phyloP scores from a whole-genome alignment of 1,140 invertebrate genomes.

The Drosophila sp. region DNA sequence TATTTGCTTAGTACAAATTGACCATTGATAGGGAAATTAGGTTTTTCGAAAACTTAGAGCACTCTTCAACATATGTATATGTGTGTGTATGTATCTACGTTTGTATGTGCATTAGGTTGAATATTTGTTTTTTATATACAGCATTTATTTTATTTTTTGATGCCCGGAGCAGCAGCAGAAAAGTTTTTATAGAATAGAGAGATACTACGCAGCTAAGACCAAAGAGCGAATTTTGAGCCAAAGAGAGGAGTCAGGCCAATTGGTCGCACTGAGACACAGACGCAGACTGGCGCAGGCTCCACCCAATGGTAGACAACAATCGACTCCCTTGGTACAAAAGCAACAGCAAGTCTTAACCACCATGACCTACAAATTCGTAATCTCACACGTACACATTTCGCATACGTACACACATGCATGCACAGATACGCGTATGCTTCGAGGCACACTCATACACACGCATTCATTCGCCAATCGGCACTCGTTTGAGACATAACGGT shows the following conservation, averaged over 20 bases:
- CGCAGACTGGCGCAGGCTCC: slow-evolving; percentile 29
- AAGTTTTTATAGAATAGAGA: no score
- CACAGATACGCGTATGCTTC: neutral
- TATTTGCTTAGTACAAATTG: slow-evolving; percentile 42
- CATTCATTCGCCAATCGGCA: slow-evolving; percentile 26
- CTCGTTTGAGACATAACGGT: slow-evolving; percentile 23
- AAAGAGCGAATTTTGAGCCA: slow-evolving; percentile 10
- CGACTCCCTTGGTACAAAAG: slow-evolving; percentile 21
- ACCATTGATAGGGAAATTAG: slow-evolving; percentile 6
- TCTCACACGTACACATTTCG: neutral
- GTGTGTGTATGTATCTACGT: neutral
- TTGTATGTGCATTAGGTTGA: no score
- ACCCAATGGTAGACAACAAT: slow-evolving; percentile 38
- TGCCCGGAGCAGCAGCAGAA: no score
- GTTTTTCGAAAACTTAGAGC: neutral
- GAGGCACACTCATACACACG: neutral
- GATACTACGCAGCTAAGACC: neutral
- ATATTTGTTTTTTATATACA: no score
- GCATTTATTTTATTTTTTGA: no score
- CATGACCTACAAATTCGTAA: slow-evolving; percentile 44
- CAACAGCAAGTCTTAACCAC: slow-evolving; percentile 32
- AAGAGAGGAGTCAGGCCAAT: slow-evolving; percentile 29
- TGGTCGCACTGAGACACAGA: slow-evolving; percentile 11
- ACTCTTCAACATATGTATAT: neutral
- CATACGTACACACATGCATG: neutral